Evolutionary conservation across 2,113 vertebrate species (phyloP), one percentile per base, ranked within the genome.

Genomic region (Chunga burmeisteri): DNA sequence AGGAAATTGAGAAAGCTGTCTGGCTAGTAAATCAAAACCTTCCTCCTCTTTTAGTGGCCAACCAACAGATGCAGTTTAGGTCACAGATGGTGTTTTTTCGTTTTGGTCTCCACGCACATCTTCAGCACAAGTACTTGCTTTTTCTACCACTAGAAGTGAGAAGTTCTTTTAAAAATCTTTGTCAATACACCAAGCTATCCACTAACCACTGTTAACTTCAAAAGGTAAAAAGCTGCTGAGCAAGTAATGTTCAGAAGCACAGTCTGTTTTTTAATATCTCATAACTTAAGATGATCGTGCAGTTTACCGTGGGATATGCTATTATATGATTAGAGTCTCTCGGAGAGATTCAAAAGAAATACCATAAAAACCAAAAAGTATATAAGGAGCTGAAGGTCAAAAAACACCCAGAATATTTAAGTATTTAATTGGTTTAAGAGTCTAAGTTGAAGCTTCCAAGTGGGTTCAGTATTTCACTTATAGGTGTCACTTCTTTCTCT

Each of bases 1-100:
- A 97, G 95, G 98, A 97, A 96, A 98, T 97, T 96, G 97, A 97
- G 93, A 97, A 98, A 97, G 74, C 93, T 97, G 81, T 96, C 94
- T 92, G 93, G 88, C 81, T 97, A 96, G 90, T 97, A 98, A 97
- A 98, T 97, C 92, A 96, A 98, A 98, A 96, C 86, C 59, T 79
- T 96, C 94, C 87, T 94, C 91, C 94, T 97, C 90, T 97, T 85
- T 93, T 79, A 86, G 59, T 95, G 93, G 86, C 95, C 94, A 97
- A 94, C 93, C 73, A 97, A 94, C 81, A 94, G 90, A 97, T 86
- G 95, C 55, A 91, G 84, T 92, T 96, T 97, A 88, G 95, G 90
- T 94, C 91, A 94, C 94, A 97, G 95, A 91, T 96, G 97, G 83
- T 94, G 78, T 80, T 53, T 96, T 88, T 95, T 75, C 32, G 61